Evolutionary conservation across 1,140 invertebrate genomes (phyloP).

Genomic region (Drosophila subpulchrella): DNA sequence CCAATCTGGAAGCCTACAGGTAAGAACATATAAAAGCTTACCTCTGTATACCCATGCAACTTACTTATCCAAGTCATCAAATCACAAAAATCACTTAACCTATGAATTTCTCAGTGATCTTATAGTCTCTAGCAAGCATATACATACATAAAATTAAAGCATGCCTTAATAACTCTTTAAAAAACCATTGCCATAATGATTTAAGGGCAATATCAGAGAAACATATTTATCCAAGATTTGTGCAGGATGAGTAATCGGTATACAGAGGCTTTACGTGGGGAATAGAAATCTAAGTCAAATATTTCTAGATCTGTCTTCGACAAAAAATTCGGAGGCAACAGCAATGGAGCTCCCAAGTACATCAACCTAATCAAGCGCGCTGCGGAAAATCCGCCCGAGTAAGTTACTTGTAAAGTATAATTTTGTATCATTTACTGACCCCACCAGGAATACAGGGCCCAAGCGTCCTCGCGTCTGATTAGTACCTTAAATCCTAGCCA

Average conservation of each 20-base stretch:
- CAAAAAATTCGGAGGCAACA: conserved; percentile 63
- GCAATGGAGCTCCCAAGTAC: conserved; percentile 60
- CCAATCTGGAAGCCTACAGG: conserved; percentile 69
- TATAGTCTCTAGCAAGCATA: too few relatives aligned
- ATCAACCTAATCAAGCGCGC: conserved; percentile 68
- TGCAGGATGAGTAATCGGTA: background rate
- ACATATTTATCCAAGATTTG: background rate
- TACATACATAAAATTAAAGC: too few relatives aligned
- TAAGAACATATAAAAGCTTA: background rate
- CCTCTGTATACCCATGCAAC: background rate
- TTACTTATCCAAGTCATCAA: background rate
- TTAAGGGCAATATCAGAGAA: too few relatives aligned
- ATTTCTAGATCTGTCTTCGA: conserved; percentile 69
- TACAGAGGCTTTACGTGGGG: background rate
- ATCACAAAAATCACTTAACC: too few relatives aligned
- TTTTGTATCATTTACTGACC: conserved; percentile 56
- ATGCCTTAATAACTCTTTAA: too few relatives aligned
- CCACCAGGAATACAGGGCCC: conserved; percentile 7
- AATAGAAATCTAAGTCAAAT: background rate
- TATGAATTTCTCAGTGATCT: too few relatives aligned
- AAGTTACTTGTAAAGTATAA: conserved; percentile 83
- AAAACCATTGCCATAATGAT: too few relatives aligned
- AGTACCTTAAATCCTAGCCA: conserved; percentile 16
- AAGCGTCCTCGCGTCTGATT: conserved; percentile 1
- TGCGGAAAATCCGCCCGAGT: conserved; percentile 79